phyloP scores from a whole-genome alignment of 2,797 vertebrate genomes.

The Echiichthys vipera region DNA sequence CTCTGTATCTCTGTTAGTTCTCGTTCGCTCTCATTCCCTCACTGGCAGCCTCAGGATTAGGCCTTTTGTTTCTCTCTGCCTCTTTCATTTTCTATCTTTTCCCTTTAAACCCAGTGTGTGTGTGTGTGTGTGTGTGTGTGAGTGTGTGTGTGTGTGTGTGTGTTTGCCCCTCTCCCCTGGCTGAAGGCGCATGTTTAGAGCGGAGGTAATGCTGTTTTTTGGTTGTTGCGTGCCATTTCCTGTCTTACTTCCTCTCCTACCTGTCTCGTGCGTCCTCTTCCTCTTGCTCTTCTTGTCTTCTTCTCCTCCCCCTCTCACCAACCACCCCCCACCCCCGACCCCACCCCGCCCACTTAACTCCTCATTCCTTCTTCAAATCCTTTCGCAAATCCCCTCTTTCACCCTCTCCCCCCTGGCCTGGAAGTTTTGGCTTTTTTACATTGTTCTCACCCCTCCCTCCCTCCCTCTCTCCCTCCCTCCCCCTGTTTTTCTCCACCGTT shows the following conservation, averaged over 20 bases:
- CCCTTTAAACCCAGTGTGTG: constrained; percentile 3
- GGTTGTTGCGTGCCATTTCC: constrained; percentile 45
- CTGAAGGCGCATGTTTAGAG: constrained; percentile 17
- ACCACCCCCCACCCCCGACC: too few relatives aligned
- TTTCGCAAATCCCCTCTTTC: constrained; percentile 18
- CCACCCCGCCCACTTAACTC: not conserved
- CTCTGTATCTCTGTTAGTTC: constrained; percentile 65
- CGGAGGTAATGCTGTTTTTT: constrained; percentile 56
- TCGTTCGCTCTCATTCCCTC: constrained; percentile 78
- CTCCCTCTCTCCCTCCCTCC: too few relatives aligned
- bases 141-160: constrained; percentile 15
- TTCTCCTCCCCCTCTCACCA: not conserved
- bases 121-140: constrained; percentile 6
- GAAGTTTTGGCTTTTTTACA: constrained; percentile 41
- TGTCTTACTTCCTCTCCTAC: constrained; percentile 43
- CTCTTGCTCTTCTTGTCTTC: not conserved
- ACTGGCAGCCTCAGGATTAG: constrained; percentile 70
- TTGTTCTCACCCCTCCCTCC: constrained; percentile 24
- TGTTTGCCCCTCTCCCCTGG: constrained; percentile 25
- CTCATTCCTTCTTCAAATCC: constrained; percentile 18
- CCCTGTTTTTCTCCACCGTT: constrained; percentile 18
- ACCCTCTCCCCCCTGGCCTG: constrained; percentile 1
- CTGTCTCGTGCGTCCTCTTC: constrained; percentile 40
- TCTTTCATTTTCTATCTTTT: constrained; percentile 40
- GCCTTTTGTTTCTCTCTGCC: constrained; percentile 70